These are phyloP conservation scores for Eumerus sabulonum DNA, from an alignment of 2,888 invertebrate species.

Conservation along the genomic window DNA sequence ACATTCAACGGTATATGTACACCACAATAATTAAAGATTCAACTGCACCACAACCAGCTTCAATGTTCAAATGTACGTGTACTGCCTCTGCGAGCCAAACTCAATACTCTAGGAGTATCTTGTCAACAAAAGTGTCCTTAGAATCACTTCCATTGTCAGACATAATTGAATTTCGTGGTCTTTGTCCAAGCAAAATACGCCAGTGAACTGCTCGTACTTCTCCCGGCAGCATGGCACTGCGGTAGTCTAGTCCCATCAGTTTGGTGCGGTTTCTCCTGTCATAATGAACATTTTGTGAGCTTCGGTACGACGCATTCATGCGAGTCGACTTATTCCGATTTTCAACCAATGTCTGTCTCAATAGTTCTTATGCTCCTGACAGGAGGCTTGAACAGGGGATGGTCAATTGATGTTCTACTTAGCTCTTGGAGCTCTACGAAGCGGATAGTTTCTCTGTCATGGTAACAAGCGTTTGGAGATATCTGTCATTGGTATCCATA, in stretches of 20 bases:
- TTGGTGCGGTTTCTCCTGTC: constrained; percentile 15
- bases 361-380: background rate
- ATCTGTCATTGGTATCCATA: too few species aligned
- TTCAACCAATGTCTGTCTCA: constrained; percentile 17
- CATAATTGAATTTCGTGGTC: constrained; percentile 63
- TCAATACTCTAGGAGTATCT: too few species aligned
- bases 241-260: constrained; percentile 25
- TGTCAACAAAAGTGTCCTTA: constrained; percentile 38
- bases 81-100: too few species aligned
- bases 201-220: constrained; percentile 7
- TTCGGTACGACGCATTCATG: constrained; percentile 44
- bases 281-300: constrained; percentile 26
- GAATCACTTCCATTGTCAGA: constrained; percentile 51
- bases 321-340: constrained; percentile 47
- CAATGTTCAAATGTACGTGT: too few species aligned
- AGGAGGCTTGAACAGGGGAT: background rate
- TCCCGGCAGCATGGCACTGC: background rate
- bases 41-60: too few species aligned
- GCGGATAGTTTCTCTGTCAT: background rate
- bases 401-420: background rate
- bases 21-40: too few species aligned
- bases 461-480: too few species aligned
- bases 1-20: too few species aligned
- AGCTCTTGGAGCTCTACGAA: background rate
- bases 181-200: constrained; percentile 20